Evolutionary conservation across 2,888 invertebrate genomes (phyloP).

Genomic region (Rhagophthalmus giganteus): DNA sequence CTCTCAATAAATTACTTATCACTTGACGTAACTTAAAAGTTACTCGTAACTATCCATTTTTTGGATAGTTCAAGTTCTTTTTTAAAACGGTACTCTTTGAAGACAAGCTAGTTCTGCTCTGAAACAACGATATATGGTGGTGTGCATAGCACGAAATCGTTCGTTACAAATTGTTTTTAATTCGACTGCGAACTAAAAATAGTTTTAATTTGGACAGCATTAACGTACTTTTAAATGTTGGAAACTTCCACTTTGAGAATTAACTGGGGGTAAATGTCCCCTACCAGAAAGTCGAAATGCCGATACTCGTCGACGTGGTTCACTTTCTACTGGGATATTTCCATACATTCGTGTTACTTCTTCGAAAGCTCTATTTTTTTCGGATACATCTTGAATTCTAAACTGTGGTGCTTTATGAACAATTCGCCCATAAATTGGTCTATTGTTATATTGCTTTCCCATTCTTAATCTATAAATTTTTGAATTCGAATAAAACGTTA

Average conservation of each 20-base stretch:
- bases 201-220: too few relatives aligned
- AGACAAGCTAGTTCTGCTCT: too few relatives aligned
- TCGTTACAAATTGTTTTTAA: too few relatives aligned
- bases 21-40: too few relatives aligned
- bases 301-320: slow-evolving; percentile 46
- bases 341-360: slow-evolving; percentile 60
- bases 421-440: slow-evolving; percentile 73
- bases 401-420: slow-evolving; percentile 70
- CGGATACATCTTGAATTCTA: slow-evolving; percentile 51
- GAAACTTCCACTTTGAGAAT: slow-evolving; percentile 62
- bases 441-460: slow-evolving; percentile 51
- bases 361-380: slow-evolving; percentile 58
- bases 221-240: slow-evolving; percentile 69
- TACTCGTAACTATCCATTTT: too few relatives aligned
- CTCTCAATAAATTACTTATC: too few relatives aligned
- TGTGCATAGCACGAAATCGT: too few relatives aligned
- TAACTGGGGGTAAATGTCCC: slow-evolving; percentile 55
- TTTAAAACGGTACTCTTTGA: too few relatives aligned
- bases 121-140: too few relatives aligned
- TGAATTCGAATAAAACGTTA: slow-evolving; percentile 1
- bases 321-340: slow-evolving; percentile 49
- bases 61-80: too few relatives aligned
- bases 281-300: slow-evolving; percentile 54
- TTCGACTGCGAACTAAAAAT: too few relatives aligned
- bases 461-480: slow-evolving; percentile 50